These are phyloP conservation scores for Rousettus madagascariensis DNA, from an alignment of 2,797 vertebrate species.

Conservation along the genomic window DNA sequence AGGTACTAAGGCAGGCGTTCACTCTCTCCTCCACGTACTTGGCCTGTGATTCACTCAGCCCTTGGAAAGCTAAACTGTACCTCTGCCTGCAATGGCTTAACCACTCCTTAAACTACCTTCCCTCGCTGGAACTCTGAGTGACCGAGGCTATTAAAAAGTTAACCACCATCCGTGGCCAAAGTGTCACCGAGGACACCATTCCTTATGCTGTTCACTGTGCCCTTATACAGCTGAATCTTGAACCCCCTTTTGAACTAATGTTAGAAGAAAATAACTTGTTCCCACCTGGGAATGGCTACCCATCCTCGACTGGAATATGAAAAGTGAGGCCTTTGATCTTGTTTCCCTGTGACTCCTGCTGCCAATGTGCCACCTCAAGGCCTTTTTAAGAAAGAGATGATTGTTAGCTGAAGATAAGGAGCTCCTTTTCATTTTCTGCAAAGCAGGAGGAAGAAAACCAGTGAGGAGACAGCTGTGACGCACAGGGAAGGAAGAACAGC, in stretches of 20 bases:
- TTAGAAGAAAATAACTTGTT: neutral
- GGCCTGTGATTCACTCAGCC: neutral
- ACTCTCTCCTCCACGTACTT: neutral
- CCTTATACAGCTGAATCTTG: neutral
- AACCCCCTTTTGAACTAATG: neutral
- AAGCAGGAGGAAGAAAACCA: neutral
- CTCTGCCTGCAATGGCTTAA: neutral
- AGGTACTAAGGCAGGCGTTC: neutral
- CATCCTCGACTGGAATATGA: neutral
- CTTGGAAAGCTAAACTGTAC: neutral
- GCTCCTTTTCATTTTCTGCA: neutral
- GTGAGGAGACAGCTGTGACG: neutral
- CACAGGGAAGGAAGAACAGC: too few relatives aligned
- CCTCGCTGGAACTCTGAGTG: neutral
- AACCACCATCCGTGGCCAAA: neutral
- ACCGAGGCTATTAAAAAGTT: neutral
- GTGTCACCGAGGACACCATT: neutral
- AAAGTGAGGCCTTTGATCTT: neutral
- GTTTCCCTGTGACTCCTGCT: neutral
- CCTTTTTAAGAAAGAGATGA: neutral
- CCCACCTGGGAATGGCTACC: neutral
- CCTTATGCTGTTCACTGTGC: neutral
- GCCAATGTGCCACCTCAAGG: neutral
- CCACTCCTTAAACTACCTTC: neutral
- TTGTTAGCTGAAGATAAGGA: neutral